These are phyloP conservation scores for Pluvianellus socialis DNA, from an alignment of 2,113 vertebrate genomes.

Conservation along the genomic window DNA sequence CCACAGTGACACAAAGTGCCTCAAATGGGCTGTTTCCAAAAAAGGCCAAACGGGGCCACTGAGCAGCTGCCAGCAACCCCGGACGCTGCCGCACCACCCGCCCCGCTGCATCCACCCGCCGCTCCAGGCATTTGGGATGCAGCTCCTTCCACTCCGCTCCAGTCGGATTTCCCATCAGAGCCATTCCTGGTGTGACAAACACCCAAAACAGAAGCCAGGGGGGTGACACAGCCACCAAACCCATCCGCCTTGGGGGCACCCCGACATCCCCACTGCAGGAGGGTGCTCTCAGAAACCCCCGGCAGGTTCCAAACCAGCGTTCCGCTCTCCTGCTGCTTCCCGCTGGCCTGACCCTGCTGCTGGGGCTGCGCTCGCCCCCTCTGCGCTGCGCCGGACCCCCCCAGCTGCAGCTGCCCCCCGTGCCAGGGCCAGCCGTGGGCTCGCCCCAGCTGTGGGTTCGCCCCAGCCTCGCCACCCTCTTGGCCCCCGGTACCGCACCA, in stretches of 20 bases:
- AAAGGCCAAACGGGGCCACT: background rate
- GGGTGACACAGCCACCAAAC: background rate
- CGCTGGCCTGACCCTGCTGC: no score
- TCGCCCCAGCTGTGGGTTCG: no score
- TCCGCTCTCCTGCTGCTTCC: no score
- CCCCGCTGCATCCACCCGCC: background rate
- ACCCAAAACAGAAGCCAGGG: background rate
- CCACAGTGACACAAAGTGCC: background rate
- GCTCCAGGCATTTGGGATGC: background rate
- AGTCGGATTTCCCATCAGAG: background rate
- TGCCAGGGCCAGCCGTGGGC: no score
- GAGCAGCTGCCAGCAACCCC: rapidly evolving
- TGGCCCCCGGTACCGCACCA: no score
- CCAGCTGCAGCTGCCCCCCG: no score
- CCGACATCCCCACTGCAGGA: rapidly evolving
- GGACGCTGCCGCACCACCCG: background rate
- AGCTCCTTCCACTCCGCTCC: rapidly evolving
- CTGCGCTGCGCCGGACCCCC: no score
- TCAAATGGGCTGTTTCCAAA: background rate
- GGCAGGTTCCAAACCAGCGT: no score
- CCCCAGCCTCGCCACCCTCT: no score
- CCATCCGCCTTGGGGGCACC: background rate
- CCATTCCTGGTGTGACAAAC: background rate
- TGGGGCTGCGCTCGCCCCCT: no score
- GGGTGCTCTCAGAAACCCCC: background rate